Percentiles rank a stretch among this genome's conserved stretches.
Conservation (phyloP, 1,140 invertebrate species). For the Calycopis cecrops region DNA sequence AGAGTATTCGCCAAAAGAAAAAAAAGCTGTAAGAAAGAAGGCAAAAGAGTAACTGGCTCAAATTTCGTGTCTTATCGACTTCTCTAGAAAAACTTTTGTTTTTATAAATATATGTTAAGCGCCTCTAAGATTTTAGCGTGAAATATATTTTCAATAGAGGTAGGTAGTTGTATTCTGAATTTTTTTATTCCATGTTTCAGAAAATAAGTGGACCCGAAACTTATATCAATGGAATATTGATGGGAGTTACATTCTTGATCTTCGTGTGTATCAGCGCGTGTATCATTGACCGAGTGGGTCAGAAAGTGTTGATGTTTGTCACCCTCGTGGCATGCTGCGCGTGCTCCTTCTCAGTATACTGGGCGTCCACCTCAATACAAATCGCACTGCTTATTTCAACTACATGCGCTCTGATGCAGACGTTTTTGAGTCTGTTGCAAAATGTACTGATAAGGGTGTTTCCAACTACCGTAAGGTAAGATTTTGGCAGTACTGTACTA, state of each 20-base stretch:
- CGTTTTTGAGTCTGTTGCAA: conserved; percentile 38
- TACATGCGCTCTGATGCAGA: conserved; percentile 45
- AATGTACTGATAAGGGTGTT: conserved; percentile 46
- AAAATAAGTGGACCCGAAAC: conserved; percentile 44
- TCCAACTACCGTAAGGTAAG: conserved; percentile 47
- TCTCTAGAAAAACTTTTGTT: too few relatives aligned
- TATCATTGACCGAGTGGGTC: conserved; percentile 35
- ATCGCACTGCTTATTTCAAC: conserved; percentile 46
- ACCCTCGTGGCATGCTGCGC: conserved; percentile 28
- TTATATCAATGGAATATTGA: conserved; percentile 44
- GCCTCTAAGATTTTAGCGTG: too few relatives aligned
- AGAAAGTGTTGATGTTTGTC: conserved; percentile 39
- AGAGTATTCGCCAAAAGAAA: too few relatives aligned
- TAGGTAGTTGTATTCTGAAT: too few relatives aligned
- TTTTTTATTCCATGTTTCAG: too few relatives aligned
- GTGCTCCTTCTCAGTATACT: conserved; percentile 34
- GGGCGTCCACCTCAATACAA: conserved; percentile 36
- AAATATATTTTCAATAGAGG: too few relatives aligned
- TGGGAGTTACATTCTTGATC: conserved; percentile 35
- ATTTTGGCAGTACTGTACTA: too few relatives aligned
- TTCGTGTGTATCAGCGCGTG: conserved; percentile 32
- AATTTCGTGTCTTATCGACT: too few relatives aligned
- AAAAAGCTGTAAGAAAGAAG: too few relatives aligned
- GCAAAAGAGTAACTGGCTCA: too few relatives aligned
- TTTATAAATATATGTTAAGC: too few relatives aligned